Evolutionary conservation across 2,888 invertebrate species (phyloP).

Genomic region (Metacarcinus magister): DNA sequence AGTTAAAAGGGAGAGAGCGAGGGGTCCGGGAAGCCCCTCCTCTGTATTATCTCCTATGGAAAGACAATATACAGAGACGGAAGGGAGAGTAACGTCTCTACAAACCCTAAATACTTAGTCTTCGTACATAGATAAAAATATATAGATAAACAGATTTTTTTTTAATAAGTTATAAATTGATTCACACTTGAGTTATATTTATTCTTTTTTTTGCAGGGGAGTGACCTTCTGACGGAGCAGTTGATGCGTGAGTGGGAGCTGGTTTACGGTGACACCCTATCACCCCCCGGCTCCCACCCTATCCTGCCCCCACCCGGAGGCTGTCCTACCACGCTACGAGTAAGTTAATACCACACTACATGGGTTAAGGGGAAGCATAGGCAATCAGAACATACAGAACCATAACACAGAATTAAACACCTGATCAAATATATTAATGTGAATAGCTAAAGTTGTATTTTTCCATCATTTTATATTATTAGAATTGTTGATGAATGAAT

Average conservation of each 20-base stretch:
- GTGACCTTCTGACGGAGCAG: conserved; percentile 81
- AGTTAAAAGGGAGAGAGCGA: too few species aligned
- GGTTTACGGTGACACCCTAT: conserved; percentile 81
- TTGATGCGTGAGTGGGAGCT: conserved; percentile 82
- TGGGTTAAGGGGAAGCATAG: neutral
- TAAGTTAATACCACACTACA: conserved; percentile 16
- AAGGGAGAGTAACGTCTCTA: too few species aligned
- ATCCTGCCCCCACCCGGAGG: conserved; percentile 74
- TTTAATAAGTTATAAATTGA: neutral
- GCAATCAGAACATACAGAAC: neutral
- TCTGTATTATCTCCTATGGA: too few species aligned
- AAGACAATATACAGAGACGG: too few species aligned
- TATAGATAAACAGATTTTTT: too few species aligned
- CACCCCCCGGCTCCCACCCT: conserved; percentile 80
- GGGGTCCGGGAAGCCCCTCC: too few species aligned
- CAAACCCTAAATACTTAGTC: too few species aligned
- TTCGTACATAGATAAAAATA: too few species aligned
- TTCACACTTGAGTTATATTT: neutral
- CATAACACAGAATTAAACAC: neutral
- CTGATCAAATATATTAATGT: neutral
- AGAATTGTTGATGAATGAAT: too few species aligned
- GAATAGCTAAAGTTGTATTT: neutral
- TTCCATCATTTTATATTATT: neutral
- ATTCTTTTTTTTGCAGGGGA: conserved; percentile 75
- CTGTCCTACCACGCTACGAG: conserved; percentile 70